Base-by-base conservation (phyloP, 2,797 vertebrate genomes). In the Phoxinus dragarum region DNA sequence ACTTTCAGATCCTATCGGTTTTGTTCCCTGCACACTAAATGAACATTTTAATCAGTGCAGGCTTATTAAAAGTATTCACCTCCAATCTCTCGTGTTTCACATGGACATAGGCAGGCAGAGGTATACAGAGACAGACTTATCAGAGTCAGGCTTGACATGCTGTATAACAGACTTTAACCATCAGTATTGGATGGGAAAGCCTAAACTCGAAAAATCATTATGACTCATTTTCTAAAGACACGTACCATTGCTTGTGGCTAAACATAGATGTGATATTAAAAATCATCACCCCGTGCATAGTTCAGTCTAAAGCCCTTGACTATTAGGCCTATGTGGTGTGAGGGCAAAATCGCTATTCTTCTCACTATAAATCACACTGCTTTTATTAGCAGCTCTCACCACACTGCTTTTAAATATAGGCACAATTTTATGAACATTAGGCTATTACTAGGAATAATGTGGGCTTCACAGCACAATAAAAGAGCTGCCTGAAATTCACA, bases 241-340 rank as follows among this genome's bases (percentile, higher is more conserved):
- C 54, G 67, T 80, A 31, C 27, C 77, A 64, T 54, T 31, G 49
- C 38, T 31, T 52, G 36, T 5, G 38, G 34, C 75, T 82, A 69
- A 77, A 82, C 73, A 86, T 52, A 86, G 27, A 83, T 40, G 54
- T 87, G 77, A 59, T 80, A 75, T 87, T 80, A 76, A 81, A 68
- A 68, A 83, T 87, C 56, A 80, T 87, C 81, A 84, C 52, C 64
- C 27, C 40, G 31, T 74, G 40, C 38, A 68, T 74, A 75, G 47
- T 80, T 84, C 68, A 84, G 64, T 10, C 38, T 80, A 80, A 80
- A 87, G 6, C 77, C 49, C 16, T 21, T 80, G 75, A 84, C 34
- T 86, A 75, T 83, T 67, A 83, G 42, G 14, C 17, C 54, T 40
- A 34, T 8, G 36, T 36, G 76, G 61, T 72, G 52, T 31, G 44